Evolutionary conservation across 2,888 invertebrate genomes (phyloP).

Genomic region (Eurois occulta): DNA sequence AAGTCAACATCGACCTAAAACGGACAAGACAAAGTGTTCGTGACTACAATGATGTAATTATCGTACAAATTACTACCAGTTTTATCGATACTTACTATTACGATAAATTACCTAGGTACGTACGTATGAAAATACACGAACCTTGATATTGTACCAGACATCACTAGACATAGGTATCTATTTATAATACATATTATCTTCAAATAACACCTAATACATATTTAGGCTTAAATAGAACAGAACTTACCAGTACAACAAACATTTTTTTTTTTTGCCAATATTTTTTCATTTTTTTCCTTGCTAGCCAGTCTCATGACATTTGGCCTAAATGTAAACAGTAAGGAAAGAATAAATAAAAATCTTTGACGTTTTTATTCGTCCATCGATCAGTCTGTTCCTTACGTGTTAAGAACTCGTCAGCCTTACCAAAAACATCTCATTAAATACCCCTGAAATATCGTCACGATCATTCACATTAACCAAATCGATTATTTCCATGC

Average conservation of each 20-base stretch:
- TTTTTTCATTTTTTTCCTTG: not conserved
- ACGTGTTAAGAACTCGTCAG: constrained; percentile 44
- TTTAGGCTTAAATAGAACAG: not conserved
- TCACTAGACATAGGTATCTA: not conserved
- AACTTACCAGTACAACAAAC: not conserved
- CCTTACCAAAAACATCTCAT: constrained; percentile 31
- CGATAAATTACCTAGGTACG: not conserved
- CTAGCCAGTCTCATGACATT: not conserved
- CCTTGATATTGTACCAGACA: constrained; percentile 3
- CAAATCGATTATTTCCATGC: constrained; percentile 60
- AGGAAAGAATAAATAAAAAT: not conserved
- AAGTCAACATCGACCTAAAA: constrained; percentile 64
- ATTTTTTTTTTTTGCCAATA: not conserved
- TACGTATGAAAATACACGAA: constrained; percentile 18
- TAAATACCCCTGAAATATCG: constrained; percentile 56
- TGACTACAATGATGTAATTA: constrained; percentile 63
- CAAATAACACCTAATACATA: not conserved
- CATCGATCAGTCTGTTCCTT: constrained; percentile 23
- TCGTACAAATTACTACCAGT: constrained; percentile 37
- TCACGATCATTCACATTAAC: constrained; percentile 50
- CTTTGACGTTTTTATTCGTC: not conserved
- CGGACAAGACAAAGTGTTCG: constrained; percentile 62
- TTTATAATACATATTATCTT: not conserved
- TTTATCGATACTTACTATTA: constrained; percentile 35
- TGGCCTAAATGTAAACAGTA: not conserved